Evolutionary conservation across 2,113 vertebrate genomes (phyloP).

Genomic region (Panthera leo): DNA sequence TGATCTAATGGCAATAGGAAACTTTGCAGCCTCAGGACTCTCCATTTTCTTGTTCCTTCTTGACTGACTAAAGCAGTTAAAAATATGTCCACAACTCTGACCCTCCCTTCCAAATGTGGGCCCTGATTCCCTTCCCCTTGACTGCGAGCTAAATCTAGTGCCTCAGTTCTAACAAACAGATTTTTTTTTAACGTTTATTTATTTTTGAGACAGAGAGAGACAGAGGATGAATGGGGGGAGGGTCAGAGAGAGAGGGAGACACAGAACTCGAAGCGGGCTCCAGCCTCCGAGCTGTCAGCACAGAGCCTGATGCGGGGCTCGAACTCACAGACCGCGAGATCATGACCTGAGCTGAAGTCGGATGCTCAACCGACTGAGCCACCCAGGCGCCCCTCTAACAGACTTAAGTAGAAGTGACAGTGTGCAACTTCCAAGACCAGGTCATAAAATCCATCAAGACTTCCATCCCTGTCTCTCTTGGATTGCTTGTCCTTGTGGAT

Average conservation of each 20-base stretch:
- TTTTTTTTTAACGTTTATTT: too few species aligned
- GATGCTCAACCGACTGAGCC: rapidly evolving
- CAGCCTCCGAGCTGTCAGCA: too few species aligned
- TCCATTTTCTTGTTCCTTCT: not conserved
- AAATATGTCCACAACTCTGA: not conserved
- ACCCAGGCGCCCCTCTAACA: not conserved
- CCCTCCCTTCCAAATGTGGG: not conserved
- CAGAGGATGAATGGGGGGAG: too few species aligned
- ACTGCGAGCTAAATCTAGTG: not conserved
- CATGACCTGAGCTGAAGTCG: too few species aligned
- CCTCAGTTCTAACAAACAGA: not conserved
- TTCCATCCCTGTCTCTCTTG: not conserved
- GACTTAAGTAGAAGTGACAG: not conserved
- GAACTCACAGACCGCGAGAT: too few species aligned
- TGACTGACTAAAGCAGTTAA: not conserved
- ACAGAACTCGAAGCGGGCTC: too few species aligned
- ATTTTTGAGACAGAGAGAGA: too few species aligned
- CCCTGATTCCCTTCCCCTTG: not conserved
- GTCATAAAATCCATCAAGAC: not conserved
- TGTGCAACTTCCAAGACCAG: not conserved
- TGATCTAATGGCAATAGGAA: not conserved
- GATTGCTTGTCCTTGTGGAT: not conserved
- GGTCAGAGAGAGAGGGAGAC: too few species aligned
- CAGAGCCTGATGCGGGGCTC: too few species aligned
- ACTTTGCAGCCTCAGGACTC: not conserved